Base-by-base conservation (phyloP, 1,140 invertebrate genomes). In the Uloborus diversus region DNA sequence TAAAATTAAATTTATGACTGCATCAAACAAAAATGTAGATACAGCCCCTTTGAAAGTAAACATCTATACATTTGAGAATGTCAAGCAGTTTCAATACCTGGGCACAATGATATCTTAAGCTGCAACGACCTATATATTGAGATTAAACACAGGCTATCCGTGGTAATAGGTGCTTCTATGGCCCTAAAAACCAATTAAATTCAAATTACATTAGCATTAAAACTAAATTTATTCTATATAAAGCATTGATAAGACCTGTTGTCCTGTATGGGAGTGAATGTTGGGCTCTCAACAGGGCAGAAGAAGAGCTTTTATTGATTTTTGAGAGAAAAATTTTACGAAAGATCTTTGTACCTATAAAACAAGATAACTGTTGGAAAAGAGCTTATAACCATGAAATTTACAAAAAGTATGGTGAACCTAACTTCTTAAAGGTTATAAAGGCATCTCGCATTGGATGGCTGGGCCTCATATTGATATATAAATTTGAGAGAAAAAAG, bases 191-290 rank as follows among this genome's bases (percentile, higher is more conserved):
- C 20, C n/a, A n/a, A 17, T 53, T 53, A 53, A 4, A 17, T 1
- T 53, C 49, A 20, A 53, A 53, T 20, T 20, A 20, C 9, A 20
- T 62, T 33, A 62, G 23, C 3, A 1, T 27, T 7, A 35, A 62
- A 23, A 62, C 59, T 7, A 62, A 62, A 62, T n/a, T 62, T 33
- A 27, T 33, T n/a, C 32, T 62, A 7, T 62, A 62, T 20, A 33
- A 1, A 35, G 20, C 30, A 20, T 14, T 62, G 2, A 28, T 33
- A 3, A 62, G 59, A 62, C 30, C 30, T 5, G 35, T 33, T 9
- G 1, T 62, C 9, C 20, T 62, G n/a, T 62, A 62, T 33, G 59
- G 59, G 14, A 62, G 28, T 35, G 28, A 62, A n/a, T 62, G 32
- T 3, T 62, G 32, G 59, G 3, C 59, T 33, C 7, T 62, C 13